These are phyloP conservation scores for Phalacrocorax aristotelis DNA, from an alignment of 2,113 vertebrate species.

Conservation along the genomic window DNA sequence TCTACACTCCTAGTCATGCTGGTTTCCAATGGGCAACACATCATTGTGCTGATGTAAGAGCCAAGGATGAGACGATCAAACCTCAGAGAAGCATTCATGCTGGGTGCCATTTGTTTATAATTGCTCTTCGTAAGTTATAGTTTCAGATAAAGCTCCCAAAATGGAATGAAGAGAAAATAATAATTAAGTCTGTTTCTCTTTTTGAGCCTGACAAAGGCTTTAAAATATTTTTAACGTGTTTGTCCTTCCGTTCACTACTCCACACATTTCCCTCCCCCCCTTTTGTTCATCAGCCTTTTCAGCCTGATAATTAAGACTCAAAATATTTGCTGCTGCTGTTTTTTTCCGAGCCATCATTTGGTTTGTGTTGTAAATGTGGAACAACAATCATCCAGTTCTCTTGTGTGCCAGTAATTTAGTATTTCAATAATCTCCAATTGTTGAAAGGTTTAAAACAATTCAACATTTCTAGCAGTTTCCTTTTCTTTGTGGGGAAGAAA, in stretches of 20 bases:
- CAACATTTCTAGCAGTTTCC: slow-evolving; percentile 41
- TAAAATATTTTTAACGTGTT: not conserved
- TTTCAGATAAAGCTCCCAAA: slow-evolving; percentile 75
- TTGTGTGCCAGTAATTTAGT: slow-evolving; percentile 59
- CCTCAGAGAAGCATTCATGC: slow-evolving; percentile 69
- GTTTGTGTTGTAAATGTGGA: slow-evolving; percentile 55
- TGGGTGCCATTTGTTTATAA: slow-evolving; percentile 77
- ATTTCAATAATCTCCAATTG: slow-evolving; percentile 54
- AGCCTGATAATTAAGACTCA: slow-evolving; percentile 53
- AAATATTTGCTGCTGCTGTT: slow-evolving; percentile 52
- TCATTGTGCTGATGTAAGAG: slow-evolving; percentile 69
- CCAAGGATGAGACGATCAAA: slow-evolving; percentile 71
- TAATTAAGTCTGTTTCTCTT: slow-evolving; percentile 71
- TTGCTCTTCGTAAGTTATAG: slow-evolving; percentile 78
- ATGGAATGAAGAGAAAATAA: slow-evolving; percentile 70
- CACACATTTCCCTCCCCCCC: not conserved
- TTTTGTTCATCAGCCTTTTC: slow-evolving; percentile 61
- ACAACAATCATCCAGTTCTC: slow-evolving; percentile 56
- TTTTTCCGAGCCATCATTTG: slow-evolving; percentile 53
- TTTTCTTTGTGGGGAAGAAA: slow-evolving; percentile 22
- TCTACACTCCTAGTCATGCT: slow-evolving; percentile 43
- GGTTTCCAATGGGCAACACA: slow-evolving; percentile 67
- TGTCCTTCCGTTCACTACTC: slow-evolving; percentile 5
- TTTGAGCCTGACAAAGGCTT: slow-evolving; percentile 64
- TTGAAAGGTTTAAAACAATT: slow-evolving; percentile 66